These are phyloP conservation scores for Laticauda laticaudata DNA, from an alignment of 2,113 vertebrate genomes.

Conservation along the genomic window DNA sequence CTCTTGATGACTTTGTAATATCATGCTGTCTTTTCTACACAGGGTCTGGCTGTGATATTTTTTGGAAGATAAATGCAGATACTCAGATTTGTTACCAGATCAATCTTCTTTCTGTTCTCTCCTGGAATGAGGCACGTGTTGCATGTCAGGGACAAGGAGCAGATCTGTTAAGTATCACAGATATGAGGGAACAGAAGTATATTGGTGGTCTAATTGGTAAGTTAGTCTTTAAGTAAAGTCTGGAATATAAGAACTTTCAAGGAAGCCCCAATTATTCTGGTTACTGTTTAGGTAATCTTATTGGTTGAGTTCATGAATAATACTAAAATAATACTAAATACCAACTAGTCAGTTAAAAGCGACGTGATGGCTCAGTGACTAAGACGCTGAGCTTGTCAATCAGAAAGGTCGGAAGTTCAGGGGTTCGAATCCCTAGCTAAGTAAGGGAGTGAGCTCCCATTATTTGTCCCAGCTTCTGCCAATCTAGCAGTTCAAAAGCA, in stretches of 20 bases:
- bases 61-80: constrained; percentile 81
- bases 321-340: background rate
- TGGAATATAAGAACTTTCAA: background rate
- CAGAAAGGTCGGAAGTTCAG: too few species aligned
- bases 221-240: constrained; percentile 37
- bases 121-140: constrained; percentile 83
- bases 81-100: constrained; percentile 87
- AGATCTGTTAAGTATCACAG: constrained; percentile 82
- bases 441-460: too few species aligned
- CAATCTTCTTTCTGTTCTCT: constrained; percentile 81
- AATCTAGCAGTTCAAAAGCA: too few species aligned
- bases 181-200: constrained; percentile 80
- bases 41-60: constrained; percentile 74
- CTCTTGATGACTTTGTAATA: constrained; percentile 35
- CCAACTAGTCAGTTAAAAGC: too few species aligned
- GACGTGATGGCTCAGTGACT: too few species aligned
- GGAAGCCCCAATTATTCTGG: background rate
- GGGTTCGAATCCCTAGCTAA: too few species aligned
- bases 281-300: background rate
- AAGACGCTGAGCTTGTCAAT: too few species aligned
- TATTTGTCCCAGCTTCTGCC: too few species aligned
- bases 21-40: constrained; percentile 29
- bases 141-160: constrained; percentile 87
- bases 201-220: constrained; percentile 81
- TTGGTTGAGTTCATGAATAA: background rate